These are phyloP conservation scores for Nycticorax nycticorax DNA, from an alignment of 2,113 vertebrate species.

Conservation along the genomic window DNA sequence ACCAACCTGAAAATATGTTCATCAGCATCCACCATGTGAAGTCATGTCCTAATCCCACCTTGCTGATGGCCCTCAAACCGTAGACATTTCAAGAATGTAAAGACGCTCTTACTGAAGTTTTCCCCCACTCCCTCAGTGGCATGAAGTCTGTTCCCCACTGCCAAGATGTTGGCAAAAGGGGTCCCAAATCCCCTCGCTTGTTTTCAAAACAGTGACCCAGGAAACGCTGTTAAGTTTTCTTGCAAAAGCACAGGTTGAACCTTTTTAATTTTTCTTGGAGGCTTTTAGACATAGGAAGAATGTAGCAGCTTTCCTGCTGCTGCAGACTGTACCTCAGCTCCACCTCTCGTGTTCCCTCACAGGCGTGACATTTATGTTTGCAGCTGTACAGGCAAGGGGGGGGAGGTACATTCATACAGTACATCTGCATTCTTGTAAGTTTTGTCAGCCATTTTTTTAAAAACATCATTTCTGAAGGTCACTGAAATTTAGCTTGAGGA, in stretches of 20 bases:
- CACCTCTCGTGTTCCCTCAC: not conserved
- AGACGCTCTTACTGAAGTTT: not conserved
- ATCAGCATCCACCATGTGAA: not conserved
- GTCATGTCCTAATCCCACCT: not conserved
- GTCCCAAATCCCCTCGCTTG: not conserved
- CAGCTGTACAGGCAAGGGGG: not conserved
- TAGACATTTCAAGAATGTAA: not conserved
- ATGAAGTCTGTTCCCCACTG: not conserved
- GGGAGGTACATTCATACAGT: not conserved
- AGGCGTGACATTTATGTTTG: not conserved
- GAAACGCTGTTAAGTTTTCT: not conserved
- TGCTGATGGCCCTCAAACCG: fast-evolving
- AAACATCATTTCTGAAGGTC: constrained; percentile 30
- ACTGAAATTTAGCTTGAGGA: constrained; percentile 17
- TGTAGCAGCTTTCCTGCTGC: not conserved
- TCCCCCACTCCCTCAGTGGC: not conserved
- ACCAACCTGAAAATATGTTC: not conserved
- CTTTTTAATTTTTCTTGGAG: not conserved
- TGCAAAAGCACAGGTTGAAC: not conserved
- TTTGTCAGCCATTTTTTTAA: constrained; percentile 10
- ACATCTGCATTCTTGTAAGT: not conserved
- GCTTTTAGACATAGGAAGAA: not conserved
- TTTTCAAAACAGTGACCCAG: not conserved
- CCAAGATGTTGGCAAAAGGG: not conserved
- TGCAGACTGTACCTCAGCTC: not conserved